Evolutionary conservation across 2,888 invertebrate species (phyloP), one percentile per base, ranked within the genome.

Genomic region (Resseliella maxima): DNA sequence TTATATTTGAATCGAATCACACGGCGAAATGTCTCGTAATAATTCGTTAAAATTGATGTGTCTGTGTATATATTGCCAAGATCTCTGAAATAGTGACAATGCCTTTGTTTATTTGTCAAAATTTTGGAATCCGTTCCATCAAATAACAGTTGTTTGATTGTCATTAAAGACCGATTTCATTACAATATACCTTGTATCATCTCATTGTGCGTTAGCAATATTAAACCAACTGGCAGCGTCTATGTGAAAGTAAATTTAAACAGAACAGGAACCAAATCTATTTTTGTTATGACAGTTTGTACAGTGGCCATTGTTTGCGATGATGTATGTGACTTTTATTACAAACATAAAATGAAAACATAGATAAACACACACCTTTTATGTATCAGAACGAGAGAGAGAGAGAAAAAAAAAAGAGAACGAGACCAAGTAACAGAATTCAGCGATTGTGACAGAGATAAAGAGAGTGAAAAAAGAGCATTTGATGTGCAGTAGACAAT

Each of bases 21-120:
- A 83, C 24, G 21, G 38, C 8, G 24, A 83, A 83, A 8, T 38
- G 38, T 83, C 38, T 38, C 24, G 24, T 38, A 36, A 38, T n/a
- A 36, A 83, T 83, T 31, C 72, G 18, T 72, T 31, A 12, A 35
- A 31, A 31, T 31, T 59, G 50, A 21, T 50, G 50, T n/a, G n/a
- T n/a, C n/a, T n/a, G n/a, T n/a, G n/a, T n/a, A n/a, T n/a, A n/a
- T n/a, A n/a, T n/a, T n/a, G n/a, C 24, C 72, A 15, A 72, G 31
- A 31, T 35, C 15, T 72, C 59, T 59, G 59, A 59, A 72, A 35
- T 83, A 18, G 83, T 38, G 83, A 83, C 83, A 83, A 83, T 83
- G 83, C n/a, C n/a, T 83, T 83, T 83, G 83, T 83, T 83, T 83
- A 83, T 83, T 83, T 83, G 83, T 83, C 83, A 38, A 83, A 38